Conservation (phyloP, 2,888 invertebrate genomes). For the Ceraclea dissimilis region DNA sequence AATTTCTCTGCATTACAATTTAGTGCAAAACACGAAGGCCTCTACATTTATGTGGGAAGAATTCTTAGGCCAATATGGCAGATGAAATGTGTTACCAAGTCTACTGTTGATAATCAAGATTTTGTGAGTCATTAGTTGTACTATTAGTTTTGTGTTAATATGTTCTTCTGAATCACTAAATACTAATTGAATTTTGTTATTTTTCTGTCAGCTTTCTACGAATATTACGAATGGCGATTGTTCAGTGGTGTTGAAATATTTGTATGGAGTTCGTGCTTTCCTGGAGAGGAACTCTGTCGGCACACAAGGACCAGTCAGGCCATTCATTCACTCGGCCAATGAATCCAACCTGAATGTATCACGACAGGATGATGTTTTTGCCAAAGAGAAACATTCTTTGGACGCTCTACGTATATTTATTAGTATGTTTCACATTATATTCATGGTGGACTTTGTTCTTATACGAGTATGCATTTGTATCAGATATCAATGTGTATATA, state of each 20-base stretch:
- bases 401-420: constrained; percentile 68
- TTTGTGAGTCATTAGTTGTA: constrained; percentile 43
- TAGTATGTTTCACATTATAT: constrained; percentile 32
- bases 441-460: background rate
- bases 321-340: constrained; percentile 20
- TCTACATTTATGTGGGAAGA: constrained; percentile 85
- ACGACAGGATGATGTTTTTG: constrained; percentile 41
- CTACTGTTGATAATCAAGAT: constrained; percentile 46
- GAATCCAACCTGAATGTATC: constrained; percentile 30
- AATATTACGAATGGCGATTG: constrained; percentile 64
- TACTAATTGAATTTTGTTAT: background rate
- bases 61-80: constrained; percentile 88
- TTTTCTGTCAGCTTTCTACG: constrained; percentile 52
- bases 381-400: constrained; percentile 68
- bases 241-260: constrained; percentile 61
- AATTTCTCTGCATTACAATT: constrained; percentile 40
- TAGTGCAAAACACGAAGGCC: constrained; percentile 81
- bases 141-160: background rate
- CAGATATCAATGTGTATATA: background rate
- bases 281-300: constrained; percentile 57
- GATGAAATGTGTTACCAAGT: constrained; percentile 61
- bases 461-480: background rate
- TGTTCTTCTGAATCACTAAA: too few species aligned
- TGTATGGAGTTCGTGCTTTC: constrained; percentile 69
- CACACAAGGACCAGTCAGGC: constrained; percentile 34